Percentiles rank a stretch among this genome's conserved stretches.
Conservation (phyloP, 2,797 vertebrate genomes). For the Karalla daura region DNA sequence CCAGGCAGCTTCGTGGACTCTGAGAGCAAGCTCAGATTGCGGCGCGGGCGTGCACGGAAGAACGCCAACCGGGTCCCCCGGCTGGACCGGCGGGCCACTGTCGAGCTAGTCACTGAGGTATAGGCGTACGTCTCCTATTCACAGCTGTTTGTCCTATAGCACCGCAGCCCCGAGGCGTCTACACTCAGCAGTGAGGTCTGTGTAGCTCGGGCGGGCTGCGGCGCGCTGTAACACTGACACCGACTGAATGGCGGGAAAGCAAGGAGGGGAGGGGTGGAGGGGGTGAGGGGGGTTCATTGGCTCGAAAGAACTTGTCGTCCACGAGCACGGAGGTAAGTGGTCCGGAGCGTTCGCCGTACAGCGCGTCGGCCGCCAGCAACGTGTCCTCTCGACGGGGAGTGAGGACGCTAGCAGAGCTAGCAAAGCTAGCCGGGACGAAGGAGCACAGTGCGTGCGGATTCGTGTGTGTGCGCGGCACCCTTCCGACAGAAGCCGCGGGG, state of each 20-base stretch:
- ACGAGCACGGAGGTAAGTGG: slow-evolving; percentile 56
- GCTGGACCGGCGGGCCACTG: no score
- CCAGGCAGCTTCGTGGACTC: slow-evolving; percentile 58
- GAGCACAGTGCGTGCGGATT: slow-evolving; percentile 36
- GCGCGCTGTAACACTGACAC: slow-evolving; percentile 26
- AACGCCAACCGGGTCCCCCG: slow-evolving; percentile 38
- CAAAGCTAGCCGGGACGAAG: slow-evolving; percentile 16
- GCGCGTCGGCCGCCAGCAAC: no score
- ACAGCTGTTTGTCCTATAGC: slow-evolving; percentile 38
- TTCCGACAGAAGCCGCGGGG: slow-evolving; percentile 12
- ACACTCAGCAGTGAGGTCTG: slow-evolving; percentile 61
- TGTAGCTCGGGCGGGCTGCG: slow-evolving; percentile 36
- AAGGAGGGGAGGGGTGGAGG: slow-evolving; percentile 5
- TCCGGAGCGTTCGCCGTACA: slow-evolving; percentile 46
- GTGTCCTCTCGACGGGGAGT: slow-evolving; percentile 27
- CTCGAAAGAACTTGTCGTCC: slow-evolving; percentile 43
- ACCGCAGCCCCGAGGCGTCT: slow-evolving; percentile 21
- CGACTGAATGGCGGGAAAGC: slow-evolving; percentile 15
- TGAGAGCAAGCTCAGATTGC: slow-evolving; percentile 15
- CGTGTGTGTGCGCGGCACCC: slow-evolving; percentile 44
- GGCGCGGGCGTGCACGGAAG: slow-evolving; percentile 26
- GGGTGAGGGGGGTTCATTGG: not conserved
- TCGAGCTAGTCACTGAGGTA: slow-evolving; percentile 79
- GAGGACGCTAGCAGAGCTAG: slow-evolving; percentile 46
- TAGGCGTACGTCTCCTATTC: slow-evolving; percentile 57